Conservation (phyloP, 2,888 invertebrate genomes). For the Brachyptera putata region DNA sequence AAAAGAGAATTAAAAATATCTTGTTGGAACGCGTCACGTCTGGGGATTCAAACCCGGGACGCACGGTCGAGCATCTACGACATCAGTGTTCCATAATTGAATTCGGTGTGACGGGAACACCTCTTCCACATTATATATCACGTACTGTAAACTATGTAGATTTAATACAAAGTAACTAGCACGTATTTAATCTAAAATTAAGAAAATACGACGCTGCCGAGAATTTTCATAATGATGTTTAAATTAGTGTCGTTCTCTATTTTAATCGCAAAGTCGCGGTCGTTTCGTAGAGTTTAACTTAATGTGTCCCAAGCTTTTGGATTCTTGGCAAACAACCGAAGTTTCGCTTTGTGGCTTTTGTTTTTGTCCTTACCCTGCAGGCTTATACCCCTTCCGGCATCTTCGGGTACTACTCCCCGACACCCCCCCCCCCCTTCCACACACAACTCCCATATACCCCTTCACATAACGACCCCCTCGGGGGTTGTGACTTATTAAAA, state of each 20-base stretch:
- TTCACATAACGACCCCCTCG: slow-evolving; percentile 27
- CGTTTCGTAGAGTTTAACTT: neutral
- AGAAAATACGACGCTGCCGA: slow-evolving; percentile 1
- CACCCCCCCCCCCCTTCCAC: neutral
- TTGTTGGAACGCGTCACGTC: too few species aligned
- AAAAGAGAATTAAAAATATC: too few species aligned
- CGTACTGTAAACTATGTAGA: too few species aligned
- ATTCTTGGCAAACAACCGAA: neutral
- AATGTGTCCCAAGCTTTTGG: neutral
- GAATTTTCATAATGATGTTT: slow-evolving; percentile 21
- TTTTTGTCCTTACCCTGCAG: slow-evolving; percentile 8
- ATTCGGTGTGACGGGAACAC: too few species aligned
- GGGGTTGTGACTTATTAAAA: slow-evolving; percentile 31
- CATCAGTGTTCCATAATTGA: too few species aligned
- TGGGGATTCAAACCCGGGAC: too few species aligned
- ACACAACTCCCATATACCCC: neutral
- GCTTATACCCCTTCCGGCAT: slow-evolving; percentile 14
- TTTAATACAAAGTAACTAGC: neutral
- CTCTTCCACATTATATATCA: too few species aligned
- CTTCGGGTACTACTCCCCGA: neutral
- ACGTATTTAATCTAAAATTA: slow-evolving; percentile 17
- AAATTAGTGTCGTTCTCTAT: slow-evolving; percentile 15
- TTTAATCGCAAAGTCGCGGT: slow-evolving; percentile 8
- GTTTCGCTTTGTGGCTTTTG: slow-evolving; percentile 16
- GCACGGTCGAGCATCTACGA: too few species aligned